These are phyloP conservation scores for Bucco capensis DNA, from an alignment of 2,113 vertebrate species.

Conservation along the genomic window DNA sequence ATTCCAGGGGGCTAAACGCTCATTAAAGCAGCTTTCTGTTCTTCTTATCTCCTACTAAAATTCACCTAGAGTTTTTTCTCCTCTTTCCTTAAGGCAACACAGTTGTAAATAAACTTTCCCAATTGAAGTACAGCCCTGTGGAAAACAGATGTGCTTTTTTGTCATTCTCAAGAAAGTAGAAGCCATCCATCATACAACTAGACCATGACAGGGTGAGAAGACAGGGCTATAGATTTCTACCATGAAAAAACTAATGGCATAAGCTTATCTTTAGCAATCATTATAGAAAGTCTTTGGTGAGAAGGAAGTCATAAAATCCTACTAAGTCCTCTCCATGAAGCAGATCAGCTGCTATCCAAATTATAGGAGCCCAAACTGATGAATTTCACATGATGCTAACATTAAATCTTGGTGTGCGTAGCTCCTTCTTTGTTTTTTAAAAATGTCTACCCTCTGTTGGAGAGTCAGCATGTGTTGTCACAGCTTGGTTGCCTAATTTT, in stretches of 20 bases:
- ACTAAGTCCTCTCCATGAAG: conserved; percentile 19
- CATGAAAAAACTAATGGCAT: not conserved
- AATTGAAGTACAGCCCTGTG: not conserved
- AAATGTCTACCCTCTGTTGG: conserved; percentile 71
- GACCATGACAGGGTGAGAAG: not conserved
- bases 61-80: no score
- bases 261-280: not conserved
- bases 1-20: no score
- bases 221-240: not conserved
- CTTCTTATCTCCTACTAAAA: no score
- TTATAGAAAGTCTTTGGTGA: not conserved
- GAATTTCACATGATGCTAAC: conserved; percentile 59
- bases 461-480: conserved; percentile 74
- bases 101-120: not conserved
- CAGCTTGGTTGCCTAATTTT: conserved; percentile 81
- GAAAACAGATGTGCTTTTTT: not conserved
- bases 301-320: not conserved
- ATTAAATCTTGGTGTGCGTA: conserved; percentile 33
- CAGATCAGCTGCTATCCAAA: conserved; percentile 43
- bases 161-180: not conserved
- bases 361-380: conserved; percentile 46
- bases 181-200: not conserved
- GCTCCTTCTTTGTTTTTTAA: conserved; percentile 58
- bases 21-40: no score
- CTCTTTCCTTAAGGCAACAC: no score